Evolutionary conservation across 2,888 invertebrate species (phyloP).

Genomic region (Callyntrura sp.): DNA sequence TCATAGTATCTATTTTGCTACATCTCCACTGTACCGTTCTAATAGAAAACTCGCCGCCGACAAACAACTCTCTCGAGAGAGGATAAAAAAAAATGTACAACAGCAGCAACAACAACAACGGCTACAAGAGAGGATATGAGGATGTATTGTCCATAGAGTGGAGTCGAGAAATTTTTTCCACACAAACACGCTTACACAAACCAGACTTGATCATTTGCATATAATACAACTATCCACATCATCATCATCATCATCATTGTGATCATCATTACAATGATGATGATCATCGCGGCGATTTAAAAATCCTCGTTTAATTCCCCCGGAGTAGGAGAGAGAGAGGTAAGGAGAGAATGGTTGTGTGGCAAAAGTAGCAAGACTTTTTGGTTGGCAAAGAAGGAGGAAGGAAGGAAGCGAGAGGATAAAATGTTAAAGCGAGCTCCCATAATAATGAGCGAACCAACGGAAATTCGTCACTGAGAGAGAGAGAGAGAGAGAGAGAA

Average conservation of each 20-base stretch:
- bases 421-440: background rate
- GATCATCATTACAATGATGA: background rate
- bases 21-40: no score
- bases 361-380: background rate
- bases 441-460: slow-evolving; percentile 27
- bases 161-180: background rate
- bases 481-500: background rate
- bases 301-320: background rate
- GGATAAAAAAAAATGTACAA: background rate
- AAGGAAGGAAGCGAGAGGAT: background rate
- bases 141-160: background rate
- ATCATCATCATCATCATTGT: background rate
- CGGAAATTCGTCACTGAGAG: background rate
- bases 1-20: background rate
- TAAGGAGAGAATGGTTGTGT: background rate
- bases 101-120: background rate
- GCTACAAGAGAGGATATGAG: background rate
- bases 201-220: slow-evolving; percentile 24
- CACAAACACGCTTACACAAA: background rate
- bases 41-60: background rate
- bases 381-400: background rate
- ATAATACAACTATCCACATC: slow-evolving; percentile 43
- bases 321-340: background rate
- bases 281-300: slow-evolving; percentile 3
- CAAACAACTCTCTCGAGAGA: background rate